phyloP scores from a whole-genome alignment of 2,797 vertebrate species.

The Avahi laniger region DNA sequence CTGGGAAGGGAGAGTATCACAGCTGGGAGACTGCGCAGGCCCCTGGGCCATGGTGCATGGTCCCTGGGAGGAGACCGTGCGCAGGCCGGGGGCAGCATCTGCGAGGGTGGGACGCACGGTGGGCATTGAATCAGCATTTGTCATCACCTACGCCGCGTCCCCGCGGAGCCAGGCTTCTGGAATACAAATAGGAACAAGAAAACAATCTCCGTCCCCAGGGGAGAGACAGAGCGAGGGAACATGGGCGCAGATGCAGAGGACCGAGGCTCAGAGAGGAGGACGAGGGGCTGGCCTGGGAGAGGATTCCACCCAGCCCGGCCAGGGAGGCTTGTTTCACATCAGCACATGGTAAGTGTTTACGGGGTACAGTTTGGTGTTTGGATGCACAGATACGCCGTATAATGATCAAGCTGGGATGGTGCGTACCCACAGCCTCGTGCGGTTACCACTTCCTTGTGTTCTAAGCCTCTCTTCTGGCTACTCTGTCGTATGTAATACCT shows the following conservation, averaged over 20 bases:
- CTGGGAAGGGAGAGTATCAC: not conserved
- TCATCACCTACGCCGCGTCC: not conserved
- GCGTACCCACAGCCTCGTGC: accelerated
- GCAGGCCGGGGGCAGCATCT: not conserved
- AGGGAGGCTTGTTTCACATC: not conserved
- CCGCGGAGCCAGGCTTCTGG: not conserved
- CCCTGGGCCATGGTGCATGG: too few relatives aligned
- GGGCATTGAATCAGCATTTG: not conserved
- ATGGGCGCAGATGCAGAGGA: not conserved
- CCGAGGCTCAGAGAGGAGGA: not conserved
- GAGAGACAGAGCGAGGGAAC: too few relatives aligned
- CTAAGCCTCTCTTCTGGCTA: not conserved
- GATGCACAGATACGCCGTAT: not conserved
- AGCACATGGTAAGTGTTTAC: not conserved
- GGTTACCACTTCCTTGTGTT: not conserved
- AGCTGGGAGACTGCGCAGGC: not conserved
- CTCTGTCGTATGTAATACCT: not conserved
- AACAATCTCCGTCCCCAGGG: not conserved
- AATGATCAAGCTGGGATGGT: not conserved
- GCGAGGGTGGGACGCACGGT: not conserved
- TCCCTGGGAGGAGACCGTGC: too few relatives aligned
- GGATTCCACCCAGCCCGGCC: not conserved
- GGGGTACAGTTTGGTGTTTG: not conserved
- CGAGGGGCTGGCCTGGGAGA: not conserved
- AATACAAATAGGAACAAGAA: not conserved